Conservation (phyloP, 2,888 invertebrate species). For the Rhabditoides inermis region DNA sequence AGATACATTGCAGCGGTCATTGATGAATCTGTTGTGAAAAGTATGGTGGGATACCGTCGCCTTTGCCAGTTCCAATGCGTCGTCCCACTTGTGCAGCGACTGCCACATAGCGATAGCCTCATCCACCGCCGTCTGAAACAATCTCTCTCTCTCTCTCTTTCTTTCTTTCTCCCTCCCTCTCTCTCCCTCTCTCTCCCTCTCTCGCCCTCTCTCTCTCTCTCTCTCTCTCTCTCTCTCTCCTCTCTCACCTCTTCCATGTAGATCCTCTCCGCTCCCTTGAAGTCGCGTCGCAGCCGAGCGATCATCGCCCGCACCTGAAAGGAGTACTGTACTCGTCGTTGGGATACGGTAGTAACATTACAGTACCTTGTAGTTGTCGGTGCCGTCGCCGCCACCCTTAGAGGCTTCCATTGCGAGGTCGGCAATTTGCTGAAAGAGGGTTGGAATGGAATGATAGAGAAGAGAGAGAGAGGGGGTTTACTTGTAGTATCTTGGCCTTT, state of each 20-base stretch:
- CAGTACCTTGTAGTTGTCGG: constrained; percentile 65
- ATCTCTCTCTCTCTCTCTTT: too few relatives aligned
- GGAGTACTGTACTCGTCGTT: too few relatives aligned
- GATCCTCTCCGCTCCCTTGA: constrained; percentile 80
- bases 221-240: too few relatives aligned
- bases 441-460: background rate
- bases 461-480: constrained; percentile 5
- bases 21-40: too few relatives aligned
- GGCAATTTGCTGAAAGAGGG: constrained; percentile 54
- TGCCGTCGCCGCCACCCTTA: constrained; percentile 59
- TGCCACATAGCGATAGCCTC: constrained; percentile 85
- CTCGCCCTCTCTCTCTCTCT: too few relatives aligned
- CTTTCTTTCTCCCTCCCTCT: too few relatives aligned
- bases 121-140: constrained; percentile 66
- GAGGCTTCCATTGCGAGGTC: constrained; percentile 54
- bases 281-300: constrained; percentile 76
- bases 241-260: constrained; percentile 70
- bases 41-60: constrained; percentile 61
- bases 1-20: too few relatives aligned
- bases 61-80: constrained; percentile 69
- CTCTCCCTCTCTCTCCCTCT: too few relatives aligned
- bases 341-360: too few relatives aligned
- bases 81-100: constrained; percentile 84
- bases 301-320: constrained; percentile 78
- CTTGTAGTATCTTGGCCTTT: constrained; percentile 54